Conservation (phyloP, 1,140 invertebrate species). For the Plutomurus gul region DNA sequence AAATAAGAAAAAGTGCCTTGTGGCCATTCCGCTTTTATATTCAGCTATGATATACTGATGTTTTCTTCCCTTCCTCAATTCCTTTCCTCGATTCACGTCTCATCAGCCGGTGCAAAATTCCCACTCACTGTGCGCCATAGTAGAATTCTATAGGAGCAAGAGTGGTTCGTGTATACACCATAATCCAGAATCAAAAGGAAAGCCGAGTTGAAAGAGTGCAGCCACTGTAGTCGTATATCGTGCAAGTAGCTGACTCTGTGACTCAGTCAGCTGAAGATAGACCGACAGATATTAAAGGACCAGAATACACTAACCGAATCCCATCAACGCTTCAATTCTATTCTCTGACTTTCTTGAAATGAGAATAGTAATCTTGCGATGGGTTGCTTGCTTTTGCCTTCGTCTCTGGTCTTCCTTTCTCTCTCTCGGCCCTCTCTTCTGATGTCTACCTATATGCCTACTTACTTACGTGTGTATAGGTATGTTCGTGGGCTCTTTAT, state of each 20-base stretch:
- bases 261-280: not conserved
- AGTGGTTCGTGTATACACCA: no score
- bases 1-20: not conserved
- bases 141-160: no score
- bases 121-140: not conserved
- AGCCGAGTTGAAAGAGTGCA: not conserved
- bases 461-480: not conserved
- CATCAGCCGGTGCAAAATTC: not conserved
- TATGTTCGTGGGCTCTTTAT: not conserved
- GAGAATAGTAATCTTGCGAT: not conserved
- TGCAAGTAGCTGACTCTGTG: not conserved
- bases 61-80: not conserved
- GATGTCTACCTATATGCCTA: no score
- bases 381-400: no score
- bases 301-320: not conserved
- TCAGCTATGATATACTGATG: not conserved
- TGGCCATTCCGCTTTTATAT: not conserved
- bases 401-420: no score
- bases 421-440: no score
- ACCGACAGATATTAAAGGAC: not conserved
- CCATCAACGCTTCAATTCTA: not conserved
- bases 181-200: not conserved
- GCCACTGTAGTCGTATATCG: no score
- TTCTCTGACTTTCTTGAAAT: not conserved
- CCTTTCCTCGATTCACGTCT: not conserved